Evolutionary conservation across 2,113 vertebrate species (phyloP), one percentile per base, ranked within the genome.

Genomic region (Elgaria multicarinata): DNA sequence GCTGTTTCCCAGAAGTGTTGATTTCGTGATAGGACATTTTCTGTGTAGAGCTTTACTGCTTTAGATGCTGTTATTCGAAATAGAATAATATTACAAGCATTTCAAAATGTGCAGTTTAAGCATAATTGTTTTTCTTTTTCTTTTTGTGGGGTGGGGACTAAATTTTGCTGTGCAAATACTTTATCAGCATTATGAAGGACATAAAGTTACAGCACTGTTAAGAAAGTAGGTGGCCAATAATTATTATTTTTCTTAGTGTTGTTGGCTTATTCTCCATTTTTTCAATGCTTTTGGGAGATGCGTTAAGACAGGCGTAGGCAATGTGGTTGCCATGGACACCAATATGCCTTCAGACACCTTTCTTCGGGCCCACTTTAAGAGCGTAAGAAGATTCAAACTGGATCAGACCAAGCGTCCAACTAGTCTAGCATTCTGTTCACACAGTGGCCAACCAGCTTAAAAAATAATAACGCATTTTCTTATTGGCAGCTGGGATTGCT

Each of bases 41-140:
- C 89, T 91, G 20, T 78, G 12, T 12, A 85, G 82, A 36, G 79
- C 6, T 76, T 86, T 90, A 0, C 33, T 77, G 1, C 24, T 94
- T 89, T 50, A 90, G 86, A 14, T 78, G 22, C 1, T 26, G 89
- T 92, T 92, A 72, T 86, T 58, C 91, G 50, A 94, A 85, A 24
- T 0, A 85, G 62, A 86, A 71, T 3, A 82, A 58, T 33, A 83
- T 77, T 31, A 1, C 58, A 92, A 84, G 2, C 2, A 18, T 90
- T 91, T 93, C 2, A 85, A 89, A 93, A 85, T 84, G 86, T 5
- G 1, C 0, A 87, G 71, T 82, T 91, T 5, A 81, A 53, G 0
- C 8, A 66, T 66, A 85, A 85, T 2, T 90, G 5, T 7, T 1
- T 76, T 71, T 71, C n/a, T n/a, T n/a, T n/a, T n/a, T n/a, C n/a